phyloP scores from a whole-genome alignment of 2,888 invertebrate genomes.

The Campoplex capitator region DNA sequence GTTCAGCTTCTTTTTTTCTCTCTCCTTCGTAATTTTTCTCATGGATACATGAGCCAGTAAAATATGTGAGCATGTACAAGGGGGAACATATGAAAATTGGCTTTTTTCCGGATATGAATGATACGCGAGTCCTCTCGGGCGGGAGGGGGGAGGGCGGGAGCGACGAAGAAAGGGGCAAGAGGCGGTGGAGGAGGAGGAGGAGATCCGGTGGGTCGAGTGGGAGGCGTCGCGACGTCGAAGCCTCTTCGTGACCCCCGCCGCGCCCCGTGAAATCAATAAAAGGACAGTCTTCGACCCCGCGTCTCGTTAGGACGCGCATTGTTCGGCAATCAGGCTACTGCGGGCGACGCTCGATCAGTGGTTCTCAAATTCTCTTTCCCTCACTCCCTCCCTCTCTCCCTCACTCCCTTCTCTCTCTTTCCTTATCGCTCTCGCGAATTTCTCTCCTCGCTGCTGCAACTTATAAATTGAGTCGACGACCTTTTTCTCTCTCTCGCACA shows the following conservation, averaged over 20 bases:
- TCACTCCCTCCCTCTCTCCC: slow-evolving; percentile 13
- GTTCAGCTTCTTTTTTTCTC: neutral
- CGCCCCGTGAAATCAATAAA: slow-evolving; percentile 77
- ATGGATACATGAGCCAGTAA: neutral
- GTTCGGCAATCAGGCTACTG: slow-evolving; percentile 80
- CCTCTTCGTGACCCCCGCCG: slow-evolving; percentile 73
- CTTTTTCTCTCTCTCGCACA: slow-evolving; percentile 52
- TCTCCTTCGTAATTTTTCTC: neutral
- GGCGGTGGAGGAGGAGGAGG: slow-evolving; percentile 27
- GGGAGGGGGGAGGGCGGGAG: slow-evolving; percentile 18
- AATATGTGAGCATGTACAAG: neutral
- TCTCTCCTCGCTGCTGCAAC: slow-evolving; percentile 49
- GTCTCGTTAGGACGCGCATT: slow-evolving; percentile 80
- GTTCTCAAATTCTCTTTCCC: slow-evolving; percentile 65
- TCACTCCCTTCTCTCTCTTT: slow-evolving; percentile 12
- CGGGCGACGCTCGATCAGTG: slow-evolving; percentile 73
- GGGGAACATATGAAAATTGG: slow-evolving; percentile 13
- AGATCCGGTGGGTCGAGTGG: slow-evolving; percentile 52
- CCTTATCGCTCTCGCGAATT: slow-evolving; percentile 53
- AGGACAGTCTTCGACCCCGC: slow-evolving; percentile 79
- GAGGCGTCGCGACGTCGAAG: slow-evolving; percentile 71
- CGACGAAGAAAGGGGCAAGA: slow-evolving; percentile 8
- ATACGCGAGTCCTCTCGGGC: slow-evolving; percentile 35
- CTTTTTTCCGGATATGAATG: slow-evolving; percentile 65
- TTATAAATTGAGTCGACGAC: slow-evolving; percentile 69